Evolutionary conservation across 2,113 vertebrate species (phyloP), one percentile per base, ranked within the genome.

Genomic region (Phyllostomus discolor): DNA sequence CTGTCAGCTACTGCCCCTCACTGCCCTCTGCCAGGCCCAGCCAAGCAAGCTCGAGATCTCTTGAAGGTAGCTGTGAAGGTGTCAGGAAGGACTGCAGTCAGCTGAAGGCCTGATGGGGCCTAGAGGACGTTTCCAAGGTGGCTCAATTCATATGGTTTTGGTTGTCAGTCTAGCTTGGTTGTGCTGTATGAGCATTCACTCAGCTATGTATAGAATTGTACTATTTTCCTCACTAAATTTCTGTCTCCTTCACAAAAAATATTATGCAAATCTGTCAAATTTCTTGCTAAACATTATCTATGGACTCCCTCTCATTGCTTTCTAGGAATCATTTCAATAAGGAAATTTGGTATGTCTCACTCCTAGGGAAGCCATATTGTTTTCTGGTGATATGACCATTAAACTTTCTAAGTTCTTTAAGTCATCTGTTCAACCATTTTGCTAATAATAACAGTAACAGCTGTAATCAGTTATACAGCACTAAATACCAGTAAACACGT

Each of bases 311-410:
- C 33, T 82, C 1, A 72, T 67, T 70, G 83, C 22, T 84, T 88
- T 50, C 78, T 43, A 46, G 64, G 66, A 92, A 85, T 92, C 66
- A 41, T 79, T 97, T 94, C 35, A 76, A 28, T 85, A 81, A 70
- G 80, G 73, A 89, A 89, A 24, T 92, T 11, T 89, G 72, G 19
- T 62, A 57, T 75, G 64, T 84, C 86, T 41, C 33, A 78, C 14
- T 62, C 14, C 46, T 64, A 35, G 15, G 57, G 38, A 91, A 80
- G 73, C 72, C 57, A 81, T 5, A 67, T 20, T 67, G 4, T 85
- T 90, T 90, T 81, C 73, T 33, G 33, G 12, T 84, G 64, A n/a
- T 79, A n/a, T 79, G 70, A 84, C 52, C 1, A 17, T 79, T 88
- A 84, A 43, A 62, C 35, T 24, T 59, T 50, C 70, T 57, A 91